A percentile compares a stretch with the other conserved stretches of the same genome.
These are phyloP conservation scores for Cantharis rustica DNA, from an alignment of 2,888 invertebrate genomes.

Conservation along the genomic window DNA sequence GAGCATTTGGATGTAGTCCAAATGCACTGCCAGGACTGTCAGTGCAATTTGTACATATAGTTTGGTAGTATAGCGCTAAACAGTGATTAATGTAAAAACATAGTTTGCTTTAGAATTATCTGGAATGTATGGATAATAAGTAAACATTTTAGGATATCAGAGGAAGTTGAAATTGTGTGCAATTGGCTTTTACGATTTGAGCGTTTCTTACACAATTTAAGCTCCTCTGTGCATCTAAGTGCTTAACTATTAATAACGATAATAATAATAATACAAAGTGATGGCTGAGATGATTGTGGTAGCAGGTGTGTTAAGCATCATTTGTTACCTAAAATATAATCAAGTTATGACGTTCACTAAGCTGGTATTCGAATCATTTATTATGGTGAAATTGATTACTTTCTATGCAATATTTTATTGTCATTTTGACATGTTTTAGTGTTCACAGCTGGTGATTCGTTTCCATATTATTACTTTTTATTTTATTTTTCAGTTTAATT, in stretches of 20 bases:
- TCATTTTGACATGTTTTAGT: constrained; percentile 14
- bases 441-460: constrained; percentile 2
- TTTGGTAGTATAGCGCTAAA: constrained; percentile 6
- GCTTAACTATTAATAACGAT: constrained; percentile 20
- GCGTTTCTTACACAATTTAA: not conserved
- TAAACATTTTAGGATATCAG: not conserved
- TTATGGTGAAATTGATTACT: constrained; percentile 20
- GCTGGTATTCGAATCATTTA: constrained; percentile 21
- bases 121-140: not conserved
- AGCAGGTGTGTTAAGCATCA: constrained; percentile 20
- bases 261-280: constrained; percentile 14
- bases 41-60: constrained; percentile 51
- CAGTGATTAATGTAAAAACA: not conserved
- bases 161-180: not conserved
- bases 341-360: constrained; percentile 20
- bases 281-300: constrained; percentile 22
- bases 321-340: constrained; percentile 21
- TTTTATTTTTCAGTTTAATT: not conserved
- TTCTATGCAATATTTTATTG: constrained; percentile 14
- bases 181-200: not conserved
- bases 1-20: not conserved
- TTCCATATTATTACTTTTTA: not conserved
- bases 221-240: constrained; percentile 13
- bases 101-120: not conserved
- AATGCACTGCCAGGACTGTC: constrained; percentile 47